phyloP scores from a whole-genome alignment of 2,113 vertebrate species.

The Dipodomys spectabilis region DNA sequence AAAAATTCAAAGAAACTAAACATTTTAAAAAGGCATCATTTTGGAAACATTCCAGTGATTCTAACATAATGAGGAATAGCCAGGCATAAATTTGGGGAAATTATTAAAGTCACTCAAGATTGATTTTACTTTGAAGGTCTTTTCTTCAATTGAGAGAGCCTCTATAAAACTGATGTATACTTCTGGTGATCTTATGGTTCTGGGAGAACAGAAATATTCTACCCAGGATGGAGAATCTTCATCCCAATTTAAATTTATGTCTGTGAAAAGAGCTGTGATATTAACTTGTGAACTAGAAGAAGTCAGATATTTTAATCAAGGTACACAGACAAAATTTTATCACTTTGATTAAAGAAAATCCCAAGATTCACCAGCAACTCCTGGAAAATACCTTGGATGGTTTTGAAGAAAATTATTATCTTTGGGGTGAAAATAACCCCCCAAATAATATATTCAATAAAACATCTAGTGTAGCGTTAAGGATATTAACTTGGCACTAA shows the following conservation, averaged over 20 bases:
- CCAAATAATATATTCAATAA: background rate
- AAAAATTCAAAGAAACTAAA: background rate
- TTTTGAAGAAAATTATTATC: background rate
- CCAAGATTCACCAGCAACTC: background rate
- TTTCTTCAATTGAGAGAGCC: background rate
- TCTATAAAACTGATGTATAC: background rate
- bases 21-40: background rate
- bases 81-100: background rate
- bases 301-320: background rate
- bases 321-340: background rate
- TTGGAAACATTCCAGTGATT: background rate
- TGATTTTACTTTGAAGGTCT: background rate
- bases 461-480: background rate
- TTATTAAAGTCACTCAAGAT: background rate
- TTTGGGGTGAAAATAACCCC: background rate
- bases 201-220: background rate
- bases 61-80: background rate
- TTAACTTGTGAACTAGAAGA: background rate
- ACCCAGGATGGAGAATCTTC: background rate
- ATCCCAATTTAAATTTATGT: background rate
- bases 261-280: background rate
- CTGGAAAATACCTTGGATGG: background rate
- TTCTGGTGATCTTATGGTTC: background rate
- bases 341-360: background rate
- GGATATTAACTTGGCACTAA: background rate